A percentile compares a stretch with the other conserved stretches of the same genome.
Evolutionary conservation across 2,888 invertebrate species (phyloP).

Genomic region (Fabriciana adippe): DNA sequence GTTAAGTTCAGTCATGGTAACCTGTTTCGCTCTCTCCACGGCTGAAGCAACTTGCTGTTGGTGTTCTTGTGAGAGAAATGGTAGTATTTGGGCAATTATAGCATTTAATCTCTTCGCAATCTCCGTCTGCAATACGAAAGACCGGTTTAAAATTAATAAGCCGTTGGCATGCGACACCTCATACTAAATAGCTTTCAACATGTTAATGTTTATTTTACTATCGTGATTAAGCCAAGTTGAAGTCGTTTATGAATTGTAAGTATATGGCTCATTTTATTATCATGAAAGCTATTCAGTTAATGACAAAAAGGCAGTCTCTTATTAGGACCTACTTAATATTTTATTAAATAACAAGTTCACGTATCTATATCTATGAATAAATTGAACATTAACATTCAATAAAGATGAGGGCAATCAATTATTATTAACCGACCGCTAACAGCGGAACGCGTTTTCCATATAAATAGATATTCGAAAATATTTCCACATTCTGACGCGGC

Average conservation of each 20-base stretch:
- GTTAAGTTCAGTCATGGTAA: conserved; percentile 96
- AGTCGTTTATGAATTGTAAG: conserved; percentile 7
- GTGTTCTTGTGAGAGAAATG: conserved; percentile 94
- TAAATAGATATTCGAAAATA: conserved; percentile 62
- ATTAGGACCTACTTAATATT: conserved; percentile 2
- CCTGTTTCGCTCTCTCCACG: conserved; percentile 96
- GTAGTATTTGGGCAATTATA: conserved; percentile 96
- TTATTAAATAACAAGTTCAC: conserved; percentile 35
- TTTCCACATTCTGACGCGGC: conserved; percentile 65
- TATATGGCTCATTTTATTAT: conserved; percentile 8
- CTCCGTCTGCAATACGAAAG: conserved; percentile 88
- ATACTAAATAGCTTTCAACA: conserved; percentile 14
- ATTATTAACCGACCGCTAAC: conserved; percentile 55
- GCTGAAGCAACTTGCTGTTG: conserved; percentile 97
- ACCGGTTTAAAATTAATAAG: not conserved
- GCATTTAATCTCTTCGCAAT: conserved; percentile 96
- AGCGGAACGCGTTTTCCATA: conserved; percentile 50
- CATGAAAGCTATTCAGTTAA: not conserved
- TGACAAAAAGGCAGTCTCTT: not conserved
- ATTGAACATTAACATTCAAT: conserved; percentile 64
- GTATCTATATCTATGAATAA: conserved; percentile 60
- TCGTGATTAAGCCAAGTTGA: not conserved
- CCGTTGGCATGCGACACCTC: not conserved
- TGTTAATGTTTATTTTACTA: conserved; percentile 17
- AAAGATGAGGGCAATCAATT: conserved; percentile 59